Evolutionary conservation across 64 coral and sea anemone genomes (phyloP).

Genomic region (Exaiptasia diaphana): DNA sequence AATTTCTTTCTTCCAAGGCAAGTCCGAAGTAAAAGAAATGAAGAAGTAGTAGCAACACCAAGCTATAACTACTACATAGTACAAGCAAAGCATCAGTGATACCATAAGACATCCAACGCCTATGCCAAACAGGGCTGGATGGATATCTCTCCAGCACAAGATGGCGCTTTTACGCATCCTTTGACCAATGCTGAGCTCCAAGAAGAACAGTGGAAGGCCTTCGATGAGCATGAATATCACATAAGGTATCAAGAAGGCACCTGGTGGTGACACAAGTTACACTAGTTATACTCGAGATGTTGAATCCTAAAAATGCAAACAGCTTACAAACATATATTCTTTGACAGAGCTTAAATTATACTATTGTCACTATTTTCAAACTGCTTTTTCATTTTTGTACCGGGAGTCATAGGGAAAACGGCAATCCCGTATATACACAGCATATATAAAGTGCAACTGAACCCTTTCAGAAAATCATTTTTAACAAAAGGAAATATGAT

Average conservation of each 20-base stretch:
- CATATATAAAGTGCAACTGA: too few species aligned
- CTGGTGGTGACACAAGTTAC: slow-evolving; percentile 26
- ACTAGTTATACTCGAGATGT: not conserved
- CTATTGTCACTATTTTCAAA: not conserved
- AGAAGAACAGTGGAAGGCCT: slow-evolving; percentile 84
- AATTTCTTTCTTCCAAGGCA: slow-evolving; percentile 63
- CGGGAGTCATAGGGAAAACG: not conserved
- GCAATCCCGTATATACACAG: too few species aligned
- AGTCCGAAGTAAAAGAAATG: slow-evolving; percentile 68
- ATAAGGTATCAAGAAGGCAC: slow-evolving; percentile 90
- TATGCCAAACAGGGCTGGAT: slow-evolving; percentile 79
- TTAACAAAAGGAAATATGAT: too few species aligned
- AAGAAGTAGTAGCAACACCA: slow-evolving; percentile 98
- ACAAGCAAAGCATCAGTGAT: slow-evolving; percentile 86
- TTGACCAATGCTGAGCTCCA: slow-evolving; percentile 88
- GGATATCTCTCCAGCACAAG: slow-evolving; percentile 82
- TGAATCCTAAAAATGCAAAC: not conserved
- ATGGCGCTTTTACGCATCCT: slow-evolving; percentile 86
- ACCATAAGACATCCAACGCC: slow-evolving; percentile 88
- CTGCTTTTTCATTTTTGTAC: not conserved
- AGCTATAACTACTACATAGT: slow-evolving; percentile 85
- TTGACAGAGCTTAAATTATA: not conserved
- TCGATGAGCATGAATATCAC: slow-evolving; percentile 95
- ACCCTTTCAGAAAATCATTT: too few species aligned
- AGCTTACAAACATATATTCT: not conserved